Percentiles rank a stretch among this genome's conserved stretches.
Evolutionary conservation across 2,113 vertebrate species (phyloP).

Genomic region (Ciconia boyciana): DNA sequence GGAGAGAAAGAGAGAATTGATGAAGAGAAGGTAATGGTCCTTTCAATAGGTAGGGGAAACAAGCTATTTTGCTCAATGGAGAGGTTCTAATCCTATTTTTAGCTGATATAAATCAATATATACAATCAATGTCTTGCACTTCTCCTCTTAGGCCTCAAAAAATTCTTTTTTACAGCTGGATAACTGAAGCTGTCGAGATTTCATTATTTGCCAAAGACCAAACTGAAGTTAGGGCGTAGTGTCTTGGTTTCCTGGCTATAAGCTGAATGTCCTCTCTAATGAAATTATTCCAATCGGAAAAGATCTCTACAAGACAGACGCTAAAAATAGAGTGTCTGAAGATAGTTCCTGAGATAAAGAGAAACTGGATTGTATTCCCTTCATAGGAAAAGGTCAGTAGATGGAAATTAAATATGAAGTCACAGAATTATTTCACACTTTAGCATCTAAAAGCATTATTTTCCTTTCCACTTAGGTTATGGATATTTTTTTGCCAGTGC

Average conservation of each 20-base stretch:
- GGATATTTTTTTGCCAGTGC: background rate
- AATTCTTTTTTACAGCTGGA: background rate
- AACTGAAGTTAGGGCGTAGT: background rate
- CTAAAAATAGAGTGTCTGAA: background rate
- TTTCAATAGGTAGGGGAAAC: background rate
- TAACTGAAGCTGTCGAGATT: background rate
- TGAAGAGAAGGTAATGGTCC: background rate
- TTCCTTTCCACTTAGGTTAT: background rate
- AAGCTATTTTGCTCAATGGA: background rate
- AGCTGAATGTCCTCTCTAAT: background rate
- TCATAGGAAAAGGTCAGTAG: background rate
- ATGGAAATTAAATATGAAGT: background rate
- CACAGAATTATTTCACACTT: background rate
- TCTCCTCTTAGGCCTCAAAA: background rate
- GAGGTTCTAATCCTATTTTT: background rate
- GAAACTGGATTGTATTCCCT: background rate
- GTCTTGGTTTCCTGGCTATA: background rate
- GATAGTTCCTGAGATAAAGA: background rate
- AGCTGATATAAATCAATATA: background rate
- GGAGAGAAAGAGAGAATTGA: background rate
- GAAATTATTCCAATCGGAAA: background rate
- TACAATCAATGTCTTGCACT: background rate
- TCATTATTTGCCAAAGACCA: background rate
- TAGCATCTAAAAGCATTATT: background rate
- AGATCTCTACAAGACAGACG: background rate